Evolutionary conservation across 2,113 vertebrate species (phyloP).

Genomic region (Rhea americana): DNA sequence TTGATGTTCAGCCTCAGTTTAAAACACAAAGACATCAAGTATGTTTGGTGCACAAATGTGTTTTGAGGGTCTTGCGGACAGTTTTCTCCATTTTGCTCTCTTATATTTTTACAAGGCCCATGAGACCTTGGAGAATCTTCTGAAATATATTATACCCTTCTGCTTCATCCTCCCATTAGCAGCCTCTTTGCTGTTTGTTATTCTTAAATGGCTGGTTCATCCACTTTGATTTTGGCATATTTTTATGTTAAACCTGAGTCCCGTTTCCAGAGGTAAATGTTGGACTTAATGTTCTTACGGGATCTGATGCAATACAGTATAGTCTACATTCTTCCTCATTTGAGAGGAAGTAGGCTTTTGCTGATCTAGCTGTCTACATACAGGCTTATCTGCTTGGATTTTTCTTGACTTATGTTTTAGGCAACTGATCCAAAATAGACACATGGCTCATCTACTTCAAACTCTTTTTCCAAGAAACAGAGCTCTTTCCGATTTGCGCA

Average conservation of each 20-base stretch:
- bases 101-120: background rate
- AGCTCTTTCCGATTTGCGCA: background rate
- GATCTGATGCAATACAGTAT: background rate
- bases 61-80: background rate
- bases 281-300: background rate
- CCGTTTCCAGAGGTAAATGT: background rate
- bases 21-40: background rate
- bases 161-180: background rate
- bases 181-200: background rate
- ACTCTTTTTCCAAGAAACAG: background rate
- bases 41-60: background rate
- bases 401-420: background rate
- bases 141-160: background rate
- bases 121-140: background rate
- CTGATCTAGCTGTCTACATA: background rate
- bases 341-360: background rate
- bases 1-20: background rate
- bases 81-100: background rate
- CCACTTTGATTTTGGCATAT: background rate
- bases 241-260: background rate
- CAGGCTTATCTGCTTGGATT: background rate
- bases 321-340: background rate
- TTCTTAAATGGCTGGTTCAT: background rate
- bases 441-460: background rate
- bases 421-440: background rate